phyloP scores from a whole-genome alignment of 2,113 vertebrate species.

The Dicrurus megarhynchus region DNA sequence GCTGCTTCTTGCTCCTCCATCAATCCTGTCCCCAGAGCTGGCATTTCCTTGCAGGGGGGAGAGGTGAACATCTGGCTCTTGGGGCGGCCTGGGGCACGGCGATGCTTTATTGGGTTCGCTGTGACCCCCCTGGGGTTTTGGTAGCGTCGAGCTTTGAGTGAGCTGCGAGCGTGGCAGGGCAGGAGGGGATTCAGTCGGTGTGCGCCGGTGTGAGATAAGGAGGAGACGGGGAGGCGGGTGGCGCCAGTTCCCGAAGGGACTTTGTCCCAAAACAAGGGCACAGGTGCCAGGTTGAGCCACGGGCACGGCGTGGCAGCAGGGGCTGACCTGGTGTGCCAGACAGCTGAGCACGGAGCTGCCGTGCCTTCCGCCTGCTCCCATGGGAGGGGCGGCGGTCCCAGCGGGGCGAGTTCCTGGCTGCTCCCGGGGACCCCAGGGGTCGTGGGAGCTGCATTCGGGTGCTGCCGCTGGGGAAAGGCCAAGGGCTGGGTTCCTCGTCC shows the following conservation, averaged over 20 bases:
- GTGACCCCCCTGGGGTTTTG: background rate
- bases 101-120: background rate
- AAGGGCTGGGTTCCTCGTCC: background rate
- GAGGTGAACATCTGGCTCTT: background rate
- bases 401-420: background rate
- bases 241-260: accelerated
- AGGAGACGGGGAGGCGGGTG: background rate
- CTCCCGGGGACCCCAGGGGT: background rate
- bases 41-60: accelerated
- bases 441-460: accelerated
- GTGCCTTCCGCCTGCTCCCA: accelerated
- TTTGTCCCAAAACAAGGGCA: background rate
- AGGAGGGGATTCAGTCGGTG: background rate
- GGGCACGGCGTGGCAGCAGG: background rate
- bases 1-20: background rate
- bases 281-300: background rate
- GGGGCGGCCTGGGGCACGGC: accelerated
- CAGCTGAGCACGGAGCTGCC: background rate
- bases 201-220: background rate
- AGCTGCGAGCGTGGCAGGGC: background rate
- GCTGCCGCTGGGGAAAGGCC: background rate
- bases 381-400: accelerated
- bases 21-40: background rate
- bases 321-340: background rate
- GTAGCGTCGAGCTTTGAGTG: accelerated